Base-by-base conservation (phyloP, 1,140 invertebrate genomes). In the Caenorhabditis remanei region DNA sequence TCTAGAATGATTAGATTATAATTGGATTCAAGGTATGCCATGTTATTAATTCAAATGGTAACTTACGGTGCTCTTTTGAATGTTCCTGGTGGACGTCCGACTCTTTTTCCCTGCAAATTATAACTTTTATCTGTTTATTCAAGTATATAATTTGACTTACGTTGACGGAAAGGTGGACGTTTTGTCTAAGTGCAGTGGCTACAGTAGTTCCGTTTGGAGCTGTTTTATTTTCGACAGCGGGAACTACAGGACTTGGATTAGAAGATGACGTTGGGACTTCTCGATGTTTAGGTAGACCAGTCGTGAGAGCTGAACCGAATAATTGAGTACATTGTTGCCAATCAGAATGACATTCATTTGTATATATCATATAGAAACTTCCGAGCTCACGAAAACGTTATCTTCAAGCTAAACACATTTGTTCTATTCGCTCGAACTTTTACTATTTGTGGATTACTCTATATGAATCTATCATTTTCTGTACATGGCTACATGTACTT, bases 31-130 rank as follows among this genome's bases (percentile, higher is more conserved):
- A 32, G n/a, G n/a, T n/a, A n/a, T n/a, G n/a, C n/a, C n/a, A n/a
- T 2, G 32, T 32, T 32, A 32, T 32, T 1, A 32, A 32, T 32
- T 50, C 16, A 71, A 85, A 32, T 32, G 32, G 14, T 46, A 61
- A 65, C 67, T 5, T 71, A 71, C 67, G 43, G 71, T 50, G 63
- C 32, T 53, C 67, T 75, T 24, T 85, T 85, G 85, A 61, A 85
- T 21, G 85, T 56, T 14, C 85, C 85, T 16, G 65, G 85, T 16
- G 85, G 85, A 55, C 85, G 63, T 40, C 85, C 85, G 5, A 85
- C 67, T 19, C 85, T 65, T n/a, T 63, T 58, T 32, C 85, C 85
- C 84, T 85, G 84, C 3, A 85, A 84, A 63, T 9, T 2, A 46
- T n/a, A 58, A 16, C 19, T 58, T 6, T 19, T 7, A 58, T 14